phyloP scores from a whole-genome alignment of 2,888 invertebrate genomes.

The Calliscelio sp. region DNA sequence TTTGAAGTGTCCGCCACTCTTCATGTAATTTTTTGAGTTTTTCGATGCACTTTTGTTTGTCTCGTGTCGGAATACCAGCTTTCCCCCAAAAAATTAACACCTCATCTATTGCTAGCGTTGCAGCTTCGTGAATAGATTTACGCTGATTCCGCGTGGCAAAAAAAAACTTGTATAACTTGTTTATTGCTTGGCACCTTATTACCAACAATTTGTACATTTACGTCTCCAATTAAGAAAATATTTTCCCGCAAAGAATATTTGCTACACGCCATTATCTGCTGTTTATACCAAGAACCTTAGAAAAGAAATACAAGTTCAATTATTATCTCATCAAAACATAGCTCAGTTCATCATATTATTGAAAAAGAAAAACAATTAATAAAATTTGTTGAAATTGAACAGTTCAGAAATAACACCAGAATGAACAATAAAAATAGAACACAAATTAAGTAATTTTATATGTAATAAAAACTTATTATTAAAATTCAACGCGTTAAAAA shows the following conservation, averaged over 20 bases:
- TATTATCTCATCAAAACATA: conserved; percentile 15
- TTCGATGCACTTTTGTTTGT: conserved; percentile 28
- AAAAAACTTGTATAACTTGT: background rate
- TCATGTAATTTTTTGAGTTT: conserved; percentile 27
- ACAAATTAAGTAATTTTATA: background rate
- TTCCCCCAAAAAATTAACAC: conserved; percentile 29
- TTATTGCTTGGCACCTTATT: background rate
- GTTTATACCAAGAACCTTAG: conserved; percentile 1
- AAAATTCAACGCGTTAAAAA: background rate
- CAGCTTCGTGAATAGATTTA: conserved; percentile 11
- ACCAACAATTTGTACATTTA: conserved; percentile 9
- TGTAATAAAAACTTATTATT: background rate
- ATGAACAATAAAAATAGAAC: background rate
- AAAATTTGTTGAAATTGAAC: conserved; percentile 1
- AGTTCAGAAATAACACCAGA: background rate
- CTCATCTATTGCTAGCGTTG: conserved; percentile 20
- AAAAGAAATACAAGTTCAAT: conserved; percentile 4
- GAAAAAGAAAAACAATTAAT: conserved; percentile 14
- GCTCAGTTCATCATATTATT: conserved; percentile 11
- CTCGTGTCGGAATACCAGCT: conserved; percentile 36
- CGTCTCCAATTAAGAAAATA: conserved; percentile 6
- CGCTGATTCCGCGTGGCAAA: conserved; percentile 1
- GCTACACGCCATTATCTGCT: background rate
- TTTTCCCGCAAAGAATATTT: background rate
- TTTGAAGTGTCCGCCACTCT: conserved; percentile 19